These are phyloP conservation scores for Dysidea cf. avara DNA, from an alignment of 37 sponge, comb jelly and placozoan genomes.

Conservation along the genomic window DNA sequence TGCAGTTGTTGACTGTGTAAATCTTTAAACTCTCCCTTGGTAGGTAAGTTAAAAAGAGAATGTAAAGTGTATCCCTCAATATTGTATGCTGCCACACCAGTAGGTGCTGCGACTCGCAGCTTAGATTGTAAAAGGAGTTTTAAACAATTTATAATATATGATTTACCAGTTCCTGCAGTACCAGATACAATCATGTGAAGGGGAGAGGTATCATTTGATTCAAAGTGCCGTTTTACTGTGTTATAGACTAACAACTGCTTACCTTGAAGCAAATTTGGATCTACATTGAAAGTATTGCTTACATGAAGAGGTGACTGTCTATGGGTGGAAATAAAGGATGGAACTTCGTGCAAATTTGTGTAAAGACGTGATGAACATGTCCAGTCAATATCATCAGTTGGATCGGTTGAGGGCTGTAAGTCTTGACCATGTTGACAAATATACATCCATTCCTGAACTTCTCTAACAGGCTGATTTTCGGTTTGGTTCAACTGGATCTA, in stretches of 20 bases:
- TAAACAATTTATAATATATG: slow-evolving; percentile 28
- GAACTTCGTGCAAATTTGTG: slow-evolving; percentile 29
- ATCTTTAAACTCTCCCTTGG: background rate
- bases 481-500: slow-evolving; percentile 17
- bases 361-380: slow-evolving; percentile 4
- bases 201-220: background rate
- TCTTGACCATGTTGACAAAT: slow-evolving; percentile 27
- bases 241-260: slow-evolving; percentile 15
- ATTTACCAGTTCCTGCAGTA: slow-evolving; percentile 38
- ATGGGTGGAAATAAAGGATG: slow-evolving; percentile 12
- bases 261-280: slow-evolving; percentile 13
- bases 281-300: slow-evolving; percentile 19
- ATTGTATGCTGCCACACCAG: slow-evolving; percentile 35
- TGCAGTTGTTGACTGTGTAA: slow-evolving; percentile 18
- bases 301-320: slow-evolving; percentile 1
- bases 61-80: slow-evolving; percentile 41
- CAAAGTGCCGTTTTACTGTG: slow-evolving; percentile 5
- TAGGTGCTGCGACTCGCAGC: slow-evolving; percentile 11
- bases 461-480: slow-evolving; percentile 5
- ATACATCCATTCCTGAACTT: slow-evolving; percentile 52
- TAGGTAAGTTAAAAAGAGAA: slow-evolving; percentile 17
- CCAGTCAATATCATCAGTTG: slow-evolving; percentile 22
- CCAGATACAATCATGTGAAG: slow-evolving; percentile 19
- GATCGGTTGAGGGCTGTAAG: background rate
- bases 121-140: background rate